Base-by-base conservation (phyloP, 2,888 invertebrate genomes). In the Troglohyphantes excavatus region DNA sequence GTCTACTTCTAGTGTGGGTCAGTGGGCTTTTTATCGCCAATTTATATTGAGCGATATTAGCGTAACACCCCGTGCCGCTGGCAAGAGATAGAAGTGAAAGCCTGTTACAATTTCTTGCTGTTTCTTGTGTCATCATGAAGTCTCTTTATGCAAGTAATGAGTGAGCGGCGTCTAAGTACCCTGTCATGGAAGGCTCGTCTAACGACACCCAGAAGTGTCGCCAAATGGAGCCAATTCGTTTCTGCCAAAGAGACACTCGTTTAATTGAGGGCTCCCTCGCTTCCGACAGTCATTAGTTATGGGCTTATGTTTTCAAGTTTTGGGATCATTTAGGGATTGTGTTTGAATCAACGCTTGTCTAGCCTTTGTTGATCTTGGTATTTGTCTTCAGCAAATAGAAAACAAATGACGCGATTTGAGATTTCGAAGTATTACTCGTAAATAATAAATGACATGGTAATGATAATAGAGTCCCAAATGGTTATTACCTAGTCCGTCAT, bases 151-250 rank as follows among this genome's bases (percentile, higher is more conserved):
- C 33, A 23, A 29, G 61, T 72, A 82, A 82, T 82, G 39, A 72
- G 82, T 39, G 61, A 17, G 61, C 61, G 39, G 70, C 46, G 70
- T 17, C 7, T 70, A 78, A 78, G 86, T 76, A 61, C 43, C 26
- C 70, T 86, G 86, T 86, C 86, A 86, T 85, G 76, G 73, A 46
- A 33, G 72, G 83, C 75, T 68, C 29, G 5, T 13, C 23, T 29
- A 68, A 27, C 61, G 63, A 86, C 86, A 70, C 86, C 86, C 86
- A n/a, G 43, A 68, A 61, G 59, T 85, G 85, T 85, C 76, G 63
- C 67, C 33, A 70, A 70, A 86, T 67, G 84, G 61, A 46, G 83
- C 46, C 61, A 73, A 46, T 84, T 67, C 33, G 29, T 29, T 46
- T 68, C 59, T 23, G 11, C 27, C 67, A 23, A 29, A 26, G 65